Evolutionary conservation across 2,888 invertebrate species (phyloP), one percentile per base, ranked within the genome.

Genomic region (Stenodera caucasica): DNA sequence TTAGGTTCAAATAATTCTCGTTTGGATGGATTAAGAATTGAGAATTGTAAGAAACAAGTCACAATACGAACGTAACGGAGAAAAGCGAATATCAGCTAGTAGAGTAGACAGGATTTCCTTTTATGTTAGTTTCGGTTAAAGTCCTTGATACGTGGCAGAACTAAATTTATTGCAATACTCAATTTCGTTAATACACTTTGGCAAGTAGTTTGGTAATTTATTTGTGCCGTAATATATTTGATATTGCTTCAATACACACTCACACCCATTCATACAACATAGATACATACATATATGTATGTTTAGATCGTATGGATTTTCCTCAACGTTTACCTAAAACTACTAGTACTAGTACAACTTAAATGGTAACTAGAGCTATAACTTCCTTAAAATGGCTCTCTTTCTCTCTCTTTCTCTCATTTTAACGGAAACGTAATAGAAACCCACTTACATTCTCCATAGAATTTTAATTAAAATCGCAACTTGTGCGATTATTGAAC

Each of bases 161-260:
- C 56, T 57, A 64, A 72, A 73, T 74, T 74, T 72, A 75, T 74
- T 56, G 71, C 70, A 69, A 70, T 71, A 72, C 72, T 72, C 72
- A 71, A 74, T 75, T 74, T 71, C 68, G 71, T 72, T 74, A 73
- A 74, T 73, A 70, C 69, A 72, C 66, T 74, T 74, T 72, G 69
- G 68, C 69, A 71, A 72, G 68, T 69, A 69, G 65, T 67, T 67
- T 33, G 69, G 64, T 70, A 70, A 72, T 72, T 71, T 67, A 70
- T 72, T 72, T 66, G 69, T 63, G 66, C 63, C 67, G 64, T 70
- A 70, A 69, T 66, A 70, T 69, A 69, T 67, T 60, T 67, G 64
- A 64, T 62, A 68, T 65, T 61, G 58, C 64, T 53, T 45, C 35
- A 53, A 61, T 56, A 51, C 49, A 55, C 40, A 35, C 26, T 55